phyloP scores from a whole-genome alignment of 2,113 vertebrate genomes.

The Saccopteryx bilineata region DNA sequence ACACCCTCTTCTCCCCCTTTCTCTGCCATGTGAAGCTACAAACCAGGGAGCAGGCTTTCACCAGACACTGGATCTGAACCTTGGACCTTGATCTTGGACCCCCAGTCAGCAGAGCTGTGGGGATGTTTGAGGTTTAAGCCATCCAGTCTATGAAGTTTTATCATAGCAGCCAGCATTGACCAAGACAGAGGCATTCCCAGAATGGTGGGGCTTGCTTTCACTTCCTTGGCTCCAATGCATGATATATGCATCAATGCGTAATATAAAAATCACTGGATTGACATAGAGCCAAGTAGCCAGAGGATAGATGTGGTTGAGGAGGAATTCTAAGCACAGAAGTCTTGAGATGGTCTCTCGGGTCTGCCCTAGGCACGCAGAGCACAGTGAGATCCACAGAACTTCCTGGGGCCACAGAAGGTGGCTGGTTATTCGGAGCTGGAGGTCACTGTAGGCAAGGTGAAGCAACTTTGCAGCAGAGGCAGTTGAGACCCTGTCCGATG shows the following conservation, averaged over 20 bases:
- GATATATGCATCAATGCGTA: background rate
- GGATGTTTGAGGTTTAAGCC: background rate
- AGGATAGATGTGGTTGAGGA: background rate
- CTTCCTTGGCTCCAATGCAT: background rate
- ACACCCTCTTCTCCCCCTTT: no score
- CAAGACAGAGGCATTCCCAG: background rate
- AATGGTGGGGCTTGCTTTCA: background rate
- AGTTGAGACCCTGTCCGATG: background rate
- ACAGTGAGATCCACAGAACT: background rate
- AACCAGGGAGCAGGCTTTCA: background rate
- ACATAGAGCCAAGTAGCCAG: background rate
- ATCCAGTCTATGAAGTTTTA: background rate
- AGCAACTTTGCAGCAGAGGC: background rate
- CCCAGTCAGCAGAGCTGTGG: background rate
- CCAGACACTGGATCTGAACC: background rate
- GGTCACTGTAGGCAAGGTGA: background rate
- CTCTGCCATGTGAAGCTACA: background rate
- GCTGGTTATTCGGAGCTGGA: background rate
- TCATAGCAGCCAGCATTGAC: background rate
- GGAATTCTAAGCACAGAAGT: background rate
- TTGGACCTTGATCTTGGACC: background rate
- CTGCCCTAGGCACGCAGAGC: background rate
- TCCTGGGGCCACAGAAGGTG: background rate
- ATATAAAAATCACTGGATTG: background rate
- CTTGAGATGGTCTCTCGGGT: background rate